Conservation (phyloP, 2,797 vertebrate species). For the Coracias cyanogaster region DNA sequence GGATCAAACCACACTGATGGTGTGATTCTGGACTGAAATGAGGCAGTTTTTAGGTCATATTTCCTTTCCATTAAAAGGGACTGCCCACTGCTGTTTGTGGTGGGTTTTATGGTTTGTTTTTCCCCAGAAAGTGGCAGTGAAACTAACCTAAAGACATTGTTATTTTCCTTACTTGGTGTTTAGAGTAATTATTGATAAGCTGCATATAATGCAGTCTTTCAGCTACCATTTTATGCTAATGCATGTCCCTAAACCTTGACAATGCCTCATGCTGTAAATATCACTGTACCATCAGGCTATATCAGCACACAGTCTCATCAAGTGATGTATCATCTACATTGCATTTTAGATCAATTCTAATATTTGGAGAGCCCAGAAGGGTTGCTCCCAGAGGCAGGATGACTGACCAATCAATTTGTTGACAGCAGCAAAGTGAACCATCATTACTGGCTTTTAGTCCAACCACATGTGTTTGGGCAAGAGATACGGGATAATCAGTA, state of each 20-base stretch:
- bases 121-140: neutral
- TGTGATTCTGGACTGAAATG: slow-evolving; percentile 12
- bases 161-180: neutral
- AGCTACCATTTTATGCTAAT: neutral
- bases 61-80: neutral
- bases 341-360: slow-evolving; percentile 51
- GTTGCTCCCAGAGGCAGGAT: neutral
- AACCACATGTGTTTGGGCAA: neutral
- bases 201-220: neutral
- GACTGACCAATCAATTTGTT: slow-evolving; percentile 30
- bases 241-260: neutral
- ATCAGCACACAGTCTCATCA: neutral
- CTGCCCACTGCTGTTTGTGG: neutral
- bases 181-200: neutral
- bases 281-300: neutral
- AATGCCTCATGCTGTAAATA: neutral
- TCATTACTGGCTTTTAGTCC: slow-evolving; percentile 16
- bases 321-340: neutral
- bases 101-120: neutral
- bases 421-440: slow-evolving; percentile 8
- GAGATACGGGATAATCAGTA: neutral
- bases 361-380: slow-evolving; percentile 38
- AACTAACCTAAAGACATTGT: neutral
- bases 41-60: neutral
- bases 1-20: slow-evolving; percentile 33